Evolutionary conservation across 2,888 invertebrate genomes (phyloP), one percentile per base, ranked within the genome.

Genomic region (Cryptus armator): DNA sequence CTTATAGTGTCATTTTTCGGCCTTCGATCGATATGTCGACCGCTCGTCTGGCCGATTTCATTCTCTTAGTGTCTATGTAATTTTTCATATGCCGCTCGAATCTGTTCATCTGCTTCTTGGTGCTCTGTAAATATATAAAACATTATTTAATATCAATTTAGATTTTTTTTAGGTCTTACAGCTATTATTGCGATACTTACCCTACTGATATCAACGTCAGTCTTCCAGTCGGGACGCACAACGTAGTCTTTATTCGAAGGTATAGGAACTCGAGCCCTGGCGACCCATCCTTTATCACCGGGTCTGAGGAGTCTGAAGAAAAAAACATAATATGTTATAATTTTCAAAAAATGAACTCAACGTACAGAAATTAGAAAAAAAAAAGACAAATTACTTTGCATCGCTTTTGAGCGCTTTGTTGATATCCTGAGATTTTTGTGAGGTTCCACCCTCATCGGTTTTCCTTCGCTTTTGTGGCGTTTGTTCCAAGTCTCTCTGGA

Each of bases 221-320:
- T 96, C 86, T 97, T 97, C 96, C 98, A 98, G 94, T 97, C 97
- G 14, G 99, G 99, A 71, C 99, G 95, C 89, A 97, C 96, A 74
- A 99, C 97, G 94, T 99, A 99, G 94, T 99, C 99, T 94, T 98
- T 99, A 93, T 97, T 98, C 71, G 99, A 98, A 32, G 99, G 99
- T 92, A 96, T 94, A 29, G 99, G 99, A 81, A 99, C 99, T 83
- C 99, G 95, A 14, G 99, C 99, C 92, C 99, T 95, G 46, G 97
- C 96, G 87, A 99, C 96, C 98, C 98, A 99, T 56, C 99, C 99
- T 87, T 97, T 97, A 93, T 99, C 99, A 83, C 99, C 99, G 0
- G 99, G 99, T 81, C 98, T 95, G 83, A 98, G 94, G 74, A 96
- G 95, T 92, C 97, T 97, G 86, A 12, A 90, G 3, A 70, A 2